phyloP scores from a whole-genome alignment of 1,140 invertebrate genomes.

The Medauroidea extradentata region DNA sequence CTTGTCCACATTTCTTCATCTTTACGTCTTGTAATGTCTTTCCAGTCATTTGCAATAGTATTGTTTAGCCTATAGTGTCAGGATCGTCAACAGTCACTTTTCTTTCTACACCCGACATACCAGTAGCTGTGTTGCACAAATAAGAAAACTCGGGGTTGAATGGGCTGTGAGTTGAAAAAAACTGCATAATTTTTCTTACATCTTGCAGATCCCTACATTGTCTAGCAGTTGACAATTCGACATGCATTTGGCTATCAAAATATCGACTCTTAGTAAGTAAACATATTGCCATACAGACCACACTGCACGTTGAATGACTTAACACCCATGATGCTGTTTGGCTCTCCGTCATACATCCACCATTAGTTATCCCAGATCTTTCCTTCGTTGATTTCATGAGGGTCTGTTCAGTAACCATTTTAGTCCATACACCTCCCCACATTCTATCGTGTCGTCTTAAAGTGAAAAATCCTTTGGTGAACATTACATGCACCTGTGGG shows the following conservation, averaged over 20 bases:
- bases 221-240: background rate
- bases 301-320: background rate
- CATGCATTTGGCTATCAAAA: background rate
- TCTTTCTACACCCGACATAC: too few relatives aligned
- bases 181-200: background rate
- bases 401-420: too few relatives aligned
- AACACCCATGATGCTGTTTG: background rate
- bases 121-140: too few relatives aligned
- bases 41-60: too few relatives aligned
- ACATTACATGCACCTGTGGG: too few relatives aligned
- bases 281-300: background rate
- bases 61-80: too few relatives aligned
- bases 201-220: background rate
- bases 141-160: too few relatives aligned
- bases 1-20: constrained; percentile 1
- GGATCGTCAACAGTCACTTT: too few relatives aligned
- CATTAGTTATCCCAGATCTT: background rate
- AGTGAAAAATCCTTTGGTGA: too few relatives aligned
- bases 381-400: too few relatives aligned
- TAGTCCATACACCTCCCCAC: too few relatives aligned
- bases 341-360: constrained; percentile 8
- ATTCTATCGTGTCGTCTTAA: too few relatives aligned
- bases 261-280: background rate
- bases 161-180: background rate
- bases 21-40: background rate